Evolutionary conservation across 2,888 invertebrate species (phyloP).

Genomic region (Buathra laborator): DNA sequence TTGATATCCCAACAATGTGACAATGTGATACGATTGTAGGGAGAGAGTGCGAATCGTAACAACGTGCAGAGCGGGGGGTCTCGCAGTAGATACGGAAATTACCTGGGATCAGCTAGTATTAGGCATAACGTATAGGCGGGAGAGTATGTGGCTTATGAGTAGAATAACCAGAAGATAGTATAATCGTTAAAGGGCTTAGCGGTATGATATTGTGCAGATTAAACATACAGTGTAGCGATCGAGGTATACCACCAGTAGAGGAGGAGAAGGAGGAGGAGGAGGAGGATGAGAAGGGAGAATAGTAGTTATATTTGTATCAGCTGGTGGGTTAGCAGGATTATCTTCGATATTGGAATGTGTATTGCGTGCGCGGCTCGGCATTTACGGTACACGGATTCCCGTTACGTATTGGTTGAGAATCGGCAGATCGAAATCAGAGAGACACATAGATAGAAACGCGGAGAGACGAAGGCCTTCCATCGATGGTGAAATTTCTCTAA

Average conservation of each 20-base stretch:
- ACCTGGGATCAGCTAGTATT: constrained; percentile 53
- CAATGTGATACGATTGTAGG: neutral
- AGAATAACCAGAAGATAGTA: constrained; percentile 62
- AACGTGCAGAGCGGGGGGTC: constrained; percentile 2
- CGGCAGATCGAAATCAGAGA: constrained; percentile 37
- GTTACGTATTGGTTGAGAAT: constrained; percentile 32
- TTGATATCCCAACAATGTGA: neutral
- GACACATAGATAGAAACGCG: constrained; percentile 14
- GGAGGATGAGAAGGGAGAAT: neutral
- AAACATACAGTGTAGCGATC: constrained; percentile 57
- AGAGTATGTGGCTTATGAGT: constrained; percentile 52
- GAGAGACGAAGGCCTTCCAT: constrained; percentile 8
- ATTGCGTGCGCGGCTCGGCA: constrained; percentile 39
- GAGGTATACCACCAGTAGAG: constrained; percentile 8
- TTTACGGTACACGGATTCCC: constrained; percentile 31
- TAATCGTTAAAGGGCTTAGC: constrained; percentile 66
- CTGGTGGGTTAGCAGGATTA: constrained; percentile 64
- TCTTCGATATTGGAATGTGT: constrained; percentile 65
- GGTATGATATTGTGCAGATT: constrained; percentile 63
- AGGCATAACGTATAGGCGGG: constrained; percentile 45
- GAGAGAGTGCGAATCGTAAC: neutral
- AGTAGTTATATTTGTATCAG: constrained; percentile 41
- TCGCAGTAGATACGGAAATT: constrained; percentile 51
- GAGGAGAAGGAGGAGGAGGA: neutral
- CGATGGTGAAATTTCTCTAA: constrained; percentile 41